Base-by-base conservation (phyloP, 2,113 vertebrate genomes). In the Ranitomeya imitator region DNA sequence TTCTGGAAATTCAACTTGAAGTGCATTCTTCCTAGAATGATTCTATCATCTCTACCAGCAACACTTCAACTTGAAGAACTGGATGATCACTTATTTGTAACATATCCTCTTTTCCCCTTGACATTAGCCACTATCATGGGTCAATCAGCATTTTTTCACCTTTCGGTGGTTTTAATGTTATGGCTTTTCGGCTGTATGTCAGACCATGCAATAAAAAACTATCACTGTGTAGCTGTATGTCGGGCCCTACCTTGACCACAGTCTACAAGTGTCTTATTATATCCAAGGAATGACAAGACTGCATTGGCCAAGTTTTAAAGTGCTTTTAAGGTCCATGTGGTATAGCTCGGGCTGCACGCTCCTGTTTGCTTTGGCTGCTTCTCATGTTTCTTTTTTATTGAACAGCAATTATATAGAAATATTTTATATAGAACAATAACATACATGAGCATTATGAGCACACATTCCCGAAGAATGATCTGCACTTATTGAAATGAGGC, bases 401-500 rank as follows among this genome's bases (percentile, higher is more conserved):
- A 83, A 83, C 80, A 45, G 59, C 60, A 63, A 83, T 83, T 83
- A 45, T 45, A 65, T 83, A 7, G 31, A 83, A 63, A 83, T 83
- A 63, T 83, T 83, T 83, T 83, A 83, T 45, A 81, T 61, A 37
- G 26, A 81, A 61, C 79, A 59, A 81, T 61, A 81, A 81, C 59
- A 55, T 81, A 61, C n/a, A 83, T 83, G 51, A 55, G 23, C 52
- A 83, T 83, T 83, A 61, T 63, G 16, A 83, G 60, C 37, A 45
- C 80, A 83, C 80, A 83, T 83, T 83, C 80, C 80, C 37, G 12
- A 21, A 83, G 80, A 65, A 83, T 83, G 31, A 83, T 83, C 80
- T 63, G 60, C 60, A 83, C 59, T 83, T 83, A 83, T 83, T 51
- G 59, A 61, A 83, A 65, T n/a, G 51, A 79, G 23, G 52, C 52